A percentile compares a stretch with the other conserved stretches of the same genome.
Evolutionary conservation across 2,113 vertebrate genomes (phyloP).

Genomic region (Rhea americana): DNA sequence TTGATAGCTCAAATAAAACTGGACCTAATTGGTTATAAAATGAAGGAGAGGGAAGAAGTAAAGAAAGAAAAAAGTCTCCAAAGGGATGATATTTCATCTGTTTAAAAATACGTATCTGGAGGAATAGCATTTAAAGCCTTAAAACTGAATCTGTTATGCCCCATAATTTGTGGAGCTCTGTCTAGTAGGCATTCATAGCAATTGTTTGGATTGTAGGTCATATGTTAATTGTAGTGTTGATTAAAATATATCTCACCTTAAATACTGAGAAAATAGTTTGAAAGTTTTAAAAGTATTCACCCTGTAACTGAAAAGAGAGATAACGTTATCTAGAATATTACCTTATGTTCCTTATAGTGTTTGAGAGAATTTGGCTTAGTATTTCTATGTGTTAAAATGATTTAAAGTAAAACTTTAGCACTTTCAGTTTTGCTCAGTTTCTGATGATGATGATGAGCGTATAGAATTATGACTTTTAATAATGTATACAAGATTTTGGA

Average conservation of each 20-base stretch:
- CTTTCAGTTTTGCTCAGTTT: slow-evolving; percentile 4
- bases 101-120: not conserved
- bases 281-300: slow-evolving; percentile 3
- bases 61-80: not conserved
- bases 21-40: not conserved
- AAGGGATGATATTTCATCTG: not conserved
- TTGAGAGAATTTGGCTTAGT: not conserved
- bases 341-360: not conserved
- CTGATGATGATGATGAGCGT: not conserved
- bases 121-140: not conserved
- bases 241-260: not conserved
- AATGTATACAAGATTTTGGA: not conserved
- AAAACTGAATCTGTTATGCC: not conserved
- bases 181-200: not conserved
- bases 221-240: not conserved
- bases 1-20: not conserved
- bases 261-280: slow-evolving; percentile 1
- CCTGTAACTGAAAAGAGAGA: not conserved
- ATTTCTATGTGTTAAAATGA: not conserved
- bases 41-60: not conserved
- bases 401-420: not conserved
- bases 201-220: not conserved
- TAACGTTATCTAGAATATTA: not conserved
- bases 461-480: not conserved
- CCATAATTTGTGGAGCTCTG: not conserved